Conservation (phyloP, 1,140 invertebrate species). For the Periplaneta americana region DNA sequence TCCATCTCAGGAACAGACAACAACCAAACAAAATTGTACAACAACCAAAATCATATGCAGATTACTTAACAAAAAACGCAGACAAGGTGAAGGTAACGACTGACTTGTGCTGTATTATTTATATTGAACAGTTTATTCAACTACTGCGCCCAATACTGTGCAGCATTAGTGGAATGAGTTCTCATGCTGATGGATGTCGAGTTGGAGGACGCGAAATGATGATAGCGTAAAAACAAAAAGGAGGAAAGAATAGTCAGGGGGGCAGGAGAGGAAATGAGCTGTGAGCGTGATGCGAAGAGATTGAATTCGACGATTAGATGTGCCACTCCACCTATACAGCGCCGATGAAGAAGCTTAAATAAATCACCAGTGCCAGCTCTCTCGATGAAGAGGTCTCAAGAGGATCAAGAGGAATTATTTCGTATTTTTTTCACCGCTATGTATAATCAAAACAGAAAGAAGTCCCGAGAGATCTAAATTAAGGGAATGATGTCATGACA, state of each 20-base stretch:
- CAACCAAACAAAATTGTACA: too few species aligned
- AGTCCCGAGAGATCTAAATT: neutral
- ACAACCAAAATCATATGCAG: too few species aligned
- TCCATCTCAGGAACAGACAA: too few species aligned
- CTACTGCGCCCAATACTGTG: too few species aligned
- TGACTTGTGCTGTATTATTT: too few species aligned
- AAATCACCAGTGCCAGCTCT: neutral
- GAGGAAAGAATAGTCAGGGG: neutral
- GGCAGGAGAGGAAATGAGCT: neutral
- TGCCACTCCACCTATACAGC: neutral
- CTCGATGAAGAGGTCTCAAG: neutral
- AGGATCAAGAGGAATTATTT: neutral
- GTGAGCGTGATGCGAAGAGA: neutral
- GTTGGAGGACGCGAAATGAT: neutral
- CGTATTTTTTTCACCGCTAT: neutral
- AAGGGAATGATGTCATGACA: too few species aligned
- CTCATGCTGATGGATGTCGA: neutral
- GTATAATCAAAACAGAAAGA: neutral
- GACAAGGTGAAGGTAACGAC: too few species aligned
- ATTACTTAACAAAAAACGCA: too few species aligned
- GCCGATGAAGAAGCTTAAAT: neutral
- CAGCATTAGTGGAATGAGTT: neutral
- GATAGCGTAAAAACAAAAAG: neutral
- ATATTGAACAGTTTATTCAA: too few species aligned
- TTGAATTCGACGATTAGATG: neutral